Evolutionary conservation across 2,113 vertebrate genomes (phyloP).

Genomic region (Petrocephalus microphthalmus): DNA sequence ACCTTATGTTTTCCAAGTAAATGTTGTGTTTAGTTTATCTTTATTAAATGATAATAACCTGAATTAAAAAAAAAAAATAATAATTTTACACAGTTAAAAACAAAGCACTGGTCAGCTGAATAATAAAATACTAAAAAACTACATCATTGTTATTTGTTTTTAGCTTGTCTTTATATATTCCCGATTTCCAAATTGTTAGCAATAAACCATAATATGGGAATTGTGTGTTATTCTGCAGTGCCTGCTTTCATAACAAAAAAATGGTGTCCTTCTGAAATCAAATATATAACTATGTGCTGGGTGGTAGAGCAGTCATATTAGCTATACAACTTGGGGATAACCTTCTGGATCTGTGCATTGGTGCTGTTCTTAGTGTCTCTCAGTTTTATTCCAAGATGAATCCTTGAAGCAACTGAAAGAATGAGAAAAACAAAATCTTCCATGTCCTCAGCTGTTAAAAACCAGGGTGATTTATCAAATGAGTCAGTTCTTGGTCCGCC

Average conservation of each 20-base stretch:
- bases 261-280: slow-evolving; percentile 52
- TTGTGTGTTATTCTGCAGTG: slow-evolving; percentile 63
- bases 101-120: slow-evolving; percentile 87
- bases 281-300: slow-evolving; percentile 53
- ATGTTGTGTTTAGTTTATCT: slow-evolving; percentile 67
- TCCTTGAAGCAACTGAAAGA: slow-evolving; percentile 78
- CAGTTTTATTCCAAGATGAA: slow-evolving; percentile 63
- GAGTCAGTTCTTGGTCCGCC: slow-evolving; percentile 91
- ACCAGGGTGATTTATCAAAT: slow-evolving; percentile 68
- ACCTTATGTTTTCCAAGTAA: slow-evolving; percentile 54
- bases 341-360: slow-evolving; percentile 52
- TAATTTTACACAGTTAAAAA: slow-evolving; percentile 89
- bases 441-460: slow-evolving; percentile 70
- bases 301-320: slow-evolving; percentile 58
- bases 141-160: slow-evolving; percentile 67
- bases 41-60: slow-evolving; percentile 67
- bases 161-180: slow-evolving; percentile 67
- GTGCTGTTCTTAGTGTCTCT: slow-evolving; percentile 54
- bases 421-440: slow-evolving; percentile 53
- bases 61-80: slow-evolving; percentile 74
- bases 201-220: slow-evolving; percentile 66
- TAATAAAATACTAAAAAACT: slow-evolving; percentile 87
- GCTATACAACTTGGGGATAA: slow-evolving; percentile 61
- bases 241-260: slow-evolving; percentile 46
- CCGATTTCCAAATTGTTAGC: slow-evolving; percentile 67